Conservation (phyloP, 2,113 vertebrate genomes). For the Mixornis gularis region DNA sequence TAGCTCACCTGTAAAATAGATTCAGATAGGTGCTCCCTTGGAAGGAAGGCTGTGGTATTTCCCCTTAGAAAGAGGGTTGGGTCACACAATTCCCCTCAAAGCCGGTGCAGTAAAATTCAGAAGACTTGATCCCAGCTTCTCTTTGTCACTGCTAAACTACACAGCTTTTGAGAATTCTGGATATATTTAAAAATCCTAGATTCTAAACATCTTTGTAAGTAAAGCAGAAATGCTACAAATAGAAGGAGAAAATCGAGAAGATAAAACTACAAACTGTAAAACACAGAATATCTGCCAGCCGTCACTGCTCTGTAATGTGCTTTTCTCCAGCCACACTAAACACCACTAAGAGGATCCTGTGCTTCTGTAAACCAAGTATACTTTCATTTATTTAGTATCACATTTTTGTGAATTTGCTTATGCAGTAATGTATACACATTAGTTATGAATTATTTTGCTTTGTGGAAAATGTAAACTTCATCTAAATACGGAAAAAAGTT, state of each 20-base stretch:
- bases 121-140: background rate
- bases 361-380: background rate
- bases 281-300: background rate
- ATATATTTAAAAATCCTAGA: background rate
- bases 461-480: background rate
- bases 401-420: background rate
- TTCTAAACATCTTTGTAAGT: background rate
- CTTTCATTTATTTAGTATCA: background rate
- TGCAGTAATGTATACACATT: background rate
- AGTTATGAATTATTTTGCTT: background rate
- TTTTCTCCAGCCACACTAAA: background rate
- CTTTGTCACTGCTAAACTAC: background rate
- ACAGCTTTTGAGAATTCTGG: background rate
- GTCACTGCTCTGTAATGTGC: background rate
- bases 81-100: background rate
- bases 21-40: background rate
- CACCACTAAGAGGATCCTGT: background rate
- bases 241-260: background rate
- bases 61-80: background rate
- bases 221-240: background rate
- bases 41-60: background rate
- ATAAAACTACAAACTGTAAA: background rate
- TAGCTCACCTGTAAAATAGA: background rate
- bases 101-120: accelerated
- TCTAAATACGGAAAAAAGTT: background rate